phyloP scores from a whole-genome alignment of 2,888 invertebrate species.

The Hedya salicella region DNA sequence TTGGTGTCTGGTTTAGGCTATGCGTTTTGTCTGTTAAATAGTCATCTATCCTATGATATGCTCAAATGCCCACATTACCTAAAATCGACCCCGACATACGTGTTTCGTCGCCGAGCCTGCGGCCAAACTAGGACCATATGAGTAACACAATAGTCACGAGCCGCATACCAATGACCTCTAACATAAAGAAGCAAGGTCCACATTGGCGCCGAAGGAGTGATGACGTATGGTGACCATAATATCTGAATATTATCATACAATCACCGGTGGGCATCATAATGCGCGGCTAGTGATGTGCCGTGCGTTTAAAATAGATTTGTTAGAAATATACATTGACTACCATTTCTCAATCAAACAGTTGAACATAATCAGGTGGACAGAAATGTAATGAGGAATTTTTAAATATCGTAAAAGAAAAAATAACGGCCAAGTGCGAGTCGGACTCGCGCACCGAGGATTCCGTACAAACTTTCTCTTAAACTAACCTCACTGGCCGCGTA shows the following conservation, averaged over 20 bases:
- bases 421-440: no score
- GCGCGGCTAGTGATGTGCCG: slow-evolving; percentile 49
- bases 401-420: no score
- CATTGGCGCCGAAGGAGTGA: slow-evolving; percentile 29
- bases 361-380: no score
- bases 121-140: slow-evolving; percentile 28
- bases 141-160: slow-evolving; percentile 30
- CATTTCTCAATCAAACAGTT: no score
- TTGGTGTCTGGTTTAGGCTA: no score
- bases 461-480: no score
- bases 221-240: slow-evolving; percentile 76
- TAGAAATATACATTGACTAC: neutral
- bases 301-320: neutral
- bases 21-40: no score
- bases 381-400: no score
- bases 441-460: no score
- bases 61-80: no score
- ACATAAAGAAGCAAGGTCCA: slow-evolving; percentile 46
- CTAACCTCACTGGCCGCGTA: no score
- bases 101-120: slow-evolving; percentile 14
- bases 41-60: no score
- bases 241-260: slow-evolving; percentile 81
- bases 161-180: slow-evolving; percentile 45
- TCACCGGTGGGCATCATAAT: slow-evolving; percentile 64
- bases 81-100: slow-evolving; percentile 15